Percentiles rank a stretch among this genome's conserved stretches.
Evolutionary conservation across 2,797 vertebrate genomes (phyloP).

Genomic region (Chelidonichthys spinosus): DNA sequence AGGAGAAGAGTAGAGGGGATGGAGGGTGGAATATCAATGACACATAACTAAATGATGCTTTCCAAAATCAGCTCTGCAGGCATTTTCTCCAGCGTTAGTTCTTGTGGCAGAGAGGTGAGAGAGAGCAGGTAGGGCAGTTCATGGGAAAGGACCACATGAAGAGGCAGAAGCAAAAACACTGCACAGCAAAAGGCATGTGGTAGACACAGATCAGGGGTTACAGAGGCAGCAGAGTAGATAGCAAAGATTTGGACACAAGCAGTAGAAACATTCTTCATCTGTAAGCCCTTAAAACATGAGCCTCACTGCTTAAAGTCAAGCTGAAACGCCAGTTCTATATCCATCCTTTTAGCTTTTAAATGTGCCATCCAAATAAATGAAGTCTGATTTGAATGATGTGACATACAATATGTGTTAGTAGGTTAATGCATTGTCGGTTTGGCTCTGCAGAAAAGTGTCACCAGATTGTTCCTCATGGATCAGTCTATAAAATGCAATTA

Average conservation of each 20-base stretch:
- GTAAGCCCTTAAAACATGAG: neutral
- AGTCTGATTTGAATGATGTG: too few species aligned
- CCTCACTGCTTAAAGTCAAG: too few species aligned
- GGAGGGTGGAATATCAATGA: slow-evolving; percentile 18
- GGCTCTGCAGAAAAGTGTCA: too few species aligned
- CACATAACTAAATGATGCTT: neutral
- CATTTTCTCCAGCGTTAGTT: slow-evolving; percentile 17
- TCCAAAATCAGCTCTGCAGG: slow-evolving; percentile 1
- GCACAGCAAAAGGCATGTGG: slow-evolving; percentile 3
- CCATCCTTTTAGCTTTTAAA: too few species aligned
- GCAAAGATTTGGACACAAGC: neutral
- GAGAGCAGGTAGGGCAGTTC: neutral
- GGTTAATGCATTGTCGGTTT: too few species aligned
- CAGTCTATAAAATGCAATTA: too few species aligned
- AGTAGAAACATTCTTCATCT: neutral
- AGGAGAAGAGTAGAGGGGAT: slow-evolving; percentile 2
- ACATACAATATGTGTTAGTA: too few species aligned
- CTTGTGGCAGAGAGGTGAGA: neutral
- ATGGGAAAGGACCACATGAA: neutral
- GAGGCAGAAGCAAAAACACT: neutral
- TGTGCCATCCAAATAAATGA: too few species aligned
- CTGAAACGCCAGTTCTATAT: too few species aligned
- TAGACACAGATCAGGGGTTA: neutral
- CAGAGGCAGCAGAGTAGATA: neutral
- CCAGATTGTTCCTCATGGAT: too few species aligned